These are phyloP conservation scores for Chelon labrosus DNA, from an alignment of 2,797 vertebrate species.

Conservation along the genomic window DNA sequence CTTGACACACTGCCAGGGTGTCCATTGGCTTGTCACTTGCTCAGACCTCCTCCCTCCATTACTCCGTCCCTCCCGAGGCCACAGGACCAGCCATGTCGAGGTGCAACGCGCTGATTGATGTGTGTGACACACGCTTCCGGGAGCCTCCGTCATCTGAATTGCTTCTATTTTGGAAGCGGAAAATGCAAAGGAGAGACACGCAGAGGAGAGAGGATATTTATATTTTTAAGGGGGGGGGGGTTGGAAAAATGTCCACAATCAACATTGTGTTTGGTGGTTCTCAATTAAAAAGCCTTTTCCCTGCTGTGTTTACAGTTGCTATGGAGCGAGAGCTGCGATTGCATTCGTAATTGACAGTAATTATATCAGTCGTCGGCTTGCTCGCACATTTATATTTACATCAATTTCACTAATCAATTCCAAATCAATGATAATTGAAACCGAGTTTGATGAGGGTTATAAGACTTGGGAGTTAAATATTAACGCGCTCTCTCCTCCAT, in stretches of 20 bases:
- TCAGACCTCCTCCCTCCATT: conserved; percentile 30
- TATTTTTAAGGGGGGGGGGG: not conserved
- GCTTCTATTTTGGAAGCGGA: conserved; percentile 35
- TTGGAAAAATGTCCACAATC: not conserved
- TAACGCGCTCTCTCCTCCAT: conserved; percentile 14
- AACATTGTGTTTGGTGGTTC: not conserved
- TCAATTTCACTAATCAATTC: conserved; percentile 53
- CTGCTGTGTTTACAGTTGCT: conserved; percentile 40
- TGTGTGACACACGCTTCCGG: conserved; percentile 44
- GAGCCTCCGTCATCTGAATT: conserved; percentile 29
- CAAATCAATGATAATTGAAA: conserved; percentile 58
- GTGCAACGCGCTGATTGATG: conserved; percentile 50
- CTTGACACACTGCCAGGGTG: conserved; percentile 61
- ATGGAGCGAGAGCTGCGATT: conserved; percentile 12
- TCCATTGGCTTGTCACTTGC: conserved; percentile 68
- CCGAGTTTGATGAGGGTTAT: conserved; percentile 37
- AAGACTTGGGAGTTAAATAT: conserved; percentile 36
- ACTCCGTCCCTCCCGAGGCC: conserved; percentile 31
- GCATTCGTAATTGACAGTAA: conserved; percentile 58
- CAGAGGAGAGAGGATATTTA: not conserved
- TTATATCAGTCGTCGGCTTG: conserved; percentile 51
- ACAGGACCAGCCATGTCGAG: conserved; percentile 41
- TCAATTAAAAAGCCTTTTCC: conserved; percentile 22
- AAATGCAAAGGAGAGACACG: conserved; percentile 30
- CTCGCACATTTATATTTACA: conserved; percentile 53